Conservation (phyloP, 2,797 vertebrate species). For the Momotus momota region DNA sequence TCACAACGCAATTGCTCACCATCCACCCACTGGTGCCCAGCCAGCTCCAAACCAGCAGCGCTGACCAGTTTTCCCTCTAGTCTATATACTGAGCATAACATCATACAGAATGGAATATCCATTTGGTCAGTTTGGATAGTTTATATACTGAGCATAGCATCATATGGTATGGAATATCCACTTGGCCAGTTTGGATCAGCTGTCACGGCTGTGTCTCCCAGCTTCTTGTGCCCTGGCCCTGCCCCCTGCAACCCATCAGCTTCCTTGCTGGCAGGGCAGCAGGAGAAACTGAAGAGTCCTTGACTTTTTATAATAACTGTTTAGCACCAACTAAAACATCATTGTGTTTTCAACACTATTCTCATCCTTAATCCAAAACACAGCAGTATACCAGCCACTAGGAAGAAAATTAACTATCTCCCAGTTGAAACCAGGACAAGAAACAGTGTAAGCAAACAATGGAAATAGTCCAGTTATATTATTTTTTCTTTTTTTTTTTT, state of each 20-base stretch:
- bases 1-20: not conserved
- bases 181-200: not conserved
- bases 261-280: not conserved
- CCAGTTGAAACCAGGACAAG: not conserved
- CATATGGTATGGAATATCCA: not conserved
- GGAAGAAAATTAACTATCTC: not conserved
- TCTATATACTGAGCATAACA: not conserved
- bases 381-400: not conserved
- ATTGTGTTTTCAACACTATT: not conserved
- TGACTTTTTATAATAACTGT: not conserved
- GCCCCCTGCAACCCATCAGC: not conserved
- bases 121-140: not conserved
- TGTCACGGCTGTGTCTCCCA: not conserved
- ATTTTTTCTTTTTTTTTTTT: fast-evolving
- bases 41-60: not conserved
- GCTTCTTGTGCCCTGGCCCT: not conserved
- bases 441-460: not conserved
- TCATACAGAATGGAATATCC: not conserved
- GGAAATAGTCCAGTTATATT: not conserved
- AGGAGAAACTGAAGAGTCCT: not conserved
- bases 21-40: not conserved
- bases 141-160: too few species aligned
- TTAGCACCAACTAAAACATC: not conserved
- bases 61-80: not conserved
- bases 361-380: not conserved